These are phyloP conservation scores for Macrochelys suwanniensis DNA, from an alignment of 2,797 vertebrate species.

Conservation along the genomic window DNA sequence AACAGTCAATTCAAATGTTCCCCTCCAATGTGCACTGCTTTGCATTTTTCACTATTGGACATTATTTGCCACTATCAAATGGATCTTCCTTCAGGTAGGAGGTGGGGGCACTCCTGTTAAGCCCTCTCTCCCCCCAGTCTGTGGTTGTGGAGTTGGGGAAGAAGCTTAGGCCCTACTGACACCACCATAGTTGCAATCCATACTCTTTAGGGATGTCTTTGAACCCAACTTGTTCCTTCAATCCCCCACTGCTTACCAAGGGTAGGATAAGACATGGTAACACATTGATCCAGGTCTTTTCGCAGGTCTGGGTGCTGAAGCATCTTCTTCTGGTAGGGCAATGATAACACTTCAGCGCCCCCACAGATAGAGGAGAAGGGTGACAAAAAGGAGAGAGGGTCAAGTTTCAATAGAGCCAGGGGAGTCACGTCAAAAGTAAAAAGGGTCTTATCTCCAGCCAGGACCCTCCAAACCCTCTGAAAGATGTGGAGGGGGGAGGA, in stretches of 20 bases:
- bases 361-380: neutral
- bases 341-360: neutral
- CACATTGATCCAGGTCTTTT: neutral
- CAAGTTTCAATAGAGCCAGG: no score
- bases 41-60: no score
- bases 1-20: no score
- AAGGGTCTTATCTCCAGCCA: neutral
- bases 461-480: no score
- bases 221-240: neutral
- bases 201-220: neutral
- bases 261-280: neutral
- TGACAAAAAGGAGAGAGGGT: neutral
- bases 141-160: no score
- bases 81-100: no score
- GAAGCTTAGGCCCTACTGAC: no score
- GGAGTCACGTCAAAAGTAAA: neutral
- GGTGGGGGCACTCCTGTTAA: no score
- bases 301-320: neutral
- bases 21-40: no score
- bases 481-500: no score
- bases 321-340: neutral
- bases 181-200: neutral
- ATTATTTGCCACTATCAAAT: no score
- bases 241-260: neutral
- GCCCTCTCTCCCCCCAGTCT: no score